Conservation (phyloP, 2,797 vertebrate genomes). For the Lepus oiostolus region DNA sequence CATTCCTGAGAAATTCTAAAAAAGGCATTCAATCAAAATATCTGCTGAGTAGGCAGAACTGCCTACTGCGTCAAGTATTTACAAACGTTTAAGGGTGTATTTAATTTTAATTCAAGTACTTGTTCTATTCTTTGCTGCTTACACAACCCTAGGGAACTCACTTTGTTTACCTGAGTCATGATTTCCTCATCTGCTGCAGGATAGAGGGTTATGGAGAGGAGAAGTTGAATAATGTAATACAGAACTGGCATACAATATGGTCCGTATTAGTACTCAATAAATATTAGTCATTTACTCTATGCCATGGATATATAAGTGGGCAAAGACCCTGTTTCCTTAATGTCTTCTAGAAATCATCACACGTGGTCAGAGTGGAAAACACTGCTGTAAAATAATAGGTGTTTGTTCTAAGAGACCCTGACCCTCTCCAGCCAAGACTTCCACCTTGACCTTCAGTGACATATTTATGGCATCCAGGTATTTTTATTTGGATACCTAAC, state of each 20-base stretch:
- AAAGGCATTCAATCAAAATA: not conserved
- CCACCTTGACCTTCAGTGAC: not conserved
- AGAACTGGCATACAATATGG: not conserved
- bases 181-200: not conserved
- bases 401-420: not conserved
- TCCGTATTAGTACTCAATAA: not conserved
- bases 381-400: not conserved
- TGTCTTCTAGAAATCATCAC: not conserved
- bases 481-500: not conserved
- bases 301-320: not conserved
- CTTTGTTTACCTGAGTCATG: not conserved
- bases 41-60: not conserved
- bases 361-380: not conserved
- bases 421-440: not conserved
- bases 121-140: not conserved
- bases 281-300: not conserved
- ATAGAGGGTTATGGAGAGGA: not conserved
- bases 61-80: not conserved
- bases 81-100: not conserved
- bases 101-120: constrained; percentile 28
- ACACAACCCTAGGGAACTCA: not conserved
- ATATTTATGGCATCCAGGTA: not conserved
- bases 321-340: not conserved
- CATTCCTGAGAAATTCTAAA: not conserved
- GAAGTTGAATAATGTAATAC: not conserved